These are phyloP conservation scores for Ascaphus truei DNA, from an alignment of 2,113 vertebrate species.

Conservation along the genomic window DNA sequence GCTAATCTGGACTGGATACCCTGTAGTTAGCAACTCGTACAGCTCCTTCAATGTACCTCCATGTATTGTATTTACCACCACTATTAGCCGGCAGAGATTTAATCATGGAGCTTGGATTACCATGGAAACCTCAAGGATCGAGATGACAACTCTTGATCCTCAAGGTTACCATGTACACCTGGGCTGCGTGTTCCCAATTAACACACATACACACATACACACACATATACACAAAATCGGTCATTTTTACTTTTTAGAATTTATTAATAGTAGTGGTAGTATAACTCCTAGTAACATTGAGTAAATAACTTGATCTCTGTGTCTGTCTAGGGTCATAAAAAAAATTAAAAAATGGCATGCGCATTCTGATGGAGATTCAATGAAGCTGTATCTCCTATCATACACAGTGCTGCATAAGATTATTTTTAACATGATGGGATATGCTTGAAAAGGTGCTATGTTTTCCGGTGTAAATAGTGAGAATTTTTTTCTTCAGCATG, in stretches of 20 bases:
- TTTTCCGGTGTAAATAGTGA: no score
- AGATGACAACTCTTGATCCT: constrained; percentile 1
- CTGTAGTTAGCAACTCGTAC: background rate
- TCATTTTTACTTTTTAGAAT: background rate
- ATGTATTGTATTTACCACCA: constrained; percentile 16
- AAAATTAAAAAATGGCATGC: no score
- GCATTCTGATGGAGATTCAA: no score
- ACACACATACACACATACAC: background rate
- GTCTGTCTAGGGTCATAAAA: background rate
- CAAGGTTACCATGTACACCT: constrained; percentile 30
- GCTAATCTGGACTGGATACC: background rate
- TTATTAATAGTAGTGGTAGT: background rate
- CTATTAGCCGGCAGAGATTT: constrained; percentile 23
- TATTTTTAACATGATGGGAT: no score
- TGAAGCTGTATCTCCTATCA: no score
- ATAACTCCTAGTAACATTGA: background rate
- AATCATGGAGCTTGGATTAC: constrained; percentile 9
- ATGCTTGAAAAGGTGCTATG: no score
- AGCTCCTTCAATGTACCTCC: background rate
- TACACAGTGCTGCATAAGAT: no score
- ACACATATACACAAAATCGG: background rate
- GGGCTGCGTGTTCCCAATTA: background rate
- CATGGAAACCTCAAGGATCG: constrained; percentile 29
- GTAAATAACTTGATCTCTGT: background rate
- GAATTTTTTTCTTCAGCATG: no score